Evolutionary conservation across 2,797 vertebrate species (phyloP), one percentile per base, ranked within the genome.

Genomic region (Gephyroberyx darwinii): DNA sequence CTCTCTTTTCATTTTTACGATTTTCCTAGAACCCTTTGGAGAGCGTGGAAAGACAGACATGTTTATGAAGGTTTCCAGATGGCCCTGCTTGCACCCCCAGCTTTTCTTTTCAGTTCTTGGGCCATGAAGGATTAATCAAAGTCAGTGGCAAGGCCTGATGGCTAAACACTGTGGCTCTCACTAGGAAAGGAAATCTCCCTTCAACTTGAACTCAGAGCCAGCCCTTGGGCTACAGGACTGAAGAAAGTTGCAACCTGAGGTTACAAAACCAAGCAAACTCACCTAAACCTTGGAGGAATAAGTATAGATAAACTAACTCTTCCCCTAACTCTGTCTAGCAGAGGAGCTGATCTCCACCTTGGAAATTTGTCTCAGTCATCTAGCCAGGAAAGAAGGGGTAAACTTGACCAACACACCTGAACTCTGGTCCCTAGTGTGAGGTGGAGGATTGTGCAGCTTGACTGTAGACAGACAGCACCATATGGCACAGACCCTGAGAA

Each of bases 41-140:
- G 91, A 93, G 91, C 82, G 85, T 89, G 86, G 91, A 94, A 92
- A 94, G 93, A 93, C 90, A 91, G 91, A 90, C 93, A 94, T 94
- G 94, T 94, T 94, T 94, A 93, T 94, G 92, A 93, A 93, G 90
- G 84, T 91, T 94, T 94, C 93, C 94, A 95, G 94, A 94, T 94
- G 94, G 93, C 92, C 89, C 81, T 53, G 77, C 84, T 92, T 92
- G 91, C 89, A 91, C 90, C 89, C 90, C 91, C 89, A 90, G 86
- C 88, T 91, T 92, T 89, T 89, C 86, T 88, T 90, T 92, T 92
- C 89, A 91, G 90, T 91, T 92, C 86, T 86, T 83, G 81, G 86
- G 87, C 93, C 91, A 91, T 90, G 86, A 91, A 93, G 91, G 91
- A 94, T 93, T 94, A 92, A 94, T 93, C 93, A 94, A 92, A 92